A percentile compares a stretch with the other conserved stretches of the same genome.
These are phyloP conservation scores for Talpa occidentalis DNA, from an alignment of 2,113 vertebrate genomes.

Conservation along the genomic window DNA sequence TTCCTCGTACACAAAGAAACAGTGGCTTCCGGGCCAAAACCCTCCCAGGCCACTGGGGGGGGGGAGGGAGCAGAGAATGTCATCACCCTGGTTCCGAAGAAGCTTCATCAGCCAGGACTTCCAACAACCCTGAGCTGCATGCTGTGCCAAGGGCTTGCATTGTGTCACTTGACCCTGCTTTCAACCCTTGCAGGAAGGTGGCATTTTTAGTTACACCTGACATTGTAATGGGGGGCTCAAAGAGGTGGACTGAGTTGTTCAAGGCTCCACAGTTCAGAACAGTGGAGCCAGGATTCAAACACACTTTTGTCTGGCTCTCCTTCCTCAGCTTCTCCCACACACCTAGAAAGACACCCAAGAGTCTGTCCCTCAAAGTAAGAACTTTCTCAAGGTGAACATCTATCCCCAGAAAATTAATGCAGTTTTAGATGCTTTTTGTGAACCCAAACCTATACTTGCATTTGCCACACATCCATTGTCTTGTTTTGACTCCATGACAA, in stretches of 20 bases:
- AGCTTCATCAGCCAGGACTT: fast-evolving
- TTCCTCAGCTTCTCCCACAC: background rate
- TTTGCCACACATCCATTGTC: background rate
- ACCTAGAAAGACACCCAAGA: background rate
- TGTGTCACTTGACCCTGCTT: background rate
- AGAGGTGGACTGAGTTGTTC: background rate
- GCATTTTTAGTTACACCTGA: background rate
- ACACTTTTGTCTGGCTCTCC: background rate
- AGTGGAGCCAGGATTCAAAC: background rate
- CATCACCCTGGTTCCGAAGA: background rate
- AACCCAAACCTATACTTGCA: background rate
- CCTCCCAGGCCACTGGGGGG: background rate
- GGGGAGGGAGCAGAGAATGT: background rate
- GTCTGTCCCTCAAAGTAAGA: background rate
- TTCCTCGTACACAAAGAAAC: background rate
- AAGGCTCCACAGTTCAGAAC: background rate
- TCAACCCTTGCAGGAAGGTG: background rate
- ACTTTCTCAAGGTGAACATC: background rate
- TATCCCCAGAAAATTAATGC: background rate
- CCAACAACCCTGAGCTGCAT: background rate
- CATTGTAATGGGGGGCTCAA: background rate
- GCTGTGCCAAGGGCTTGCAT: background rate
- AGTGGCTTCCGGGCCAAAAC: background rate
- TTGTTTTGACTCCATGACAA: background rate
- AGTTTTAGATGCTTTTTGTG: fast-evolving